phyloP scores from a whole-genome alignment of 2,888 invertebrate genomes.

The Stenchaetothrips biformis region DNA sequence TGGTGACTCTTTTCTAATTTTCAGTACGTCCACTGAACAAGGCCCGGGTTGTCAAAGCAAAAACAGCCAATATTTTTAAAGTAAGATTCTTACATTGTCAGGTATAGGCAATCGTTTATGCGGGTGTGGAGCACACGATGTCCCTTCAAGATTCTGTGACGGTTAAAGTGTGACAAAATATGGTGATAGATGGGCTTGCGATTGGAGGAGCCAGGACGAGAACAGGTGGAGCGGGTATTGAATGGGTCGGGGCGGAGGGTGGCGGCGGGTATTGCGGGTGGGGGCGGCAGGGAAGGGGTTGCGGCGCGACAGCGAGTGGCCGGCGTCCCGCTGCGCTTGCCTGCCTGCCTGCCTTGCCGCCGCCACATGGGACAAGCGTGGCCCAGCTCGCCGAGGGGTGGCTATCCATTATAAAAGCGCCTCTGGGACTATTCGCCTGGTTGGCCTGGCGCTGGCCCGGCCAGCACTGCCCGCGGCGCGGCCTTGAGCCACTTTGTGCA shows the following conservation, averaged over 20 bases:
- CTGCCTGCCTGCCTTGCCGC: not conserved
- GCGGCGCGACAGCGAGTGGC: not conserved
- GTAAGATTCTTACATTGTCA: slow-evolving; percentile 30
- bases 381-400: slow-evolving; percentile 22
- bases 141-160: not conserved
- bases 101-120: not conserved
- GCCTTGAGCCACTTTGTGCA: slow-evolving; percentile 10
- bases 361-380: not conserved
- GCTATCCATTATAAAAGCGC: slow-evolving; percentile 29
- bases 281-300: slow-evolving; percentile 27
- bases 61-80: slow-evolving; percentile 18
- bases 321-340: not conserved
- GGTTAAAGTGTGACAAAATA: not conserved
- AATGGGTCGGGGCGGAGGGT: slow-evolving; percentile 30
- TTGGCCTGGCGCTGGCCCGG: too few species aligned
- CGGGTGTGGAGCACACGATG: not conserved
- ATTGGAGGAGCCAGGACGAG: slow-evolving; percentile 15
- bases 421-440: not conserved
- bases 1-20: too few species aligned
- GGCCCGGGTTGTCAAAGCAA: not conserved
- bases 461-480: too few species aligned
- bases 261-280: slow-evolving; percentile 20
- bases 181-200: not conserved
- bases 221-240: slow-evolving; percentile 24
- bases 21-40: too few species aligned